A percentile compares a stretch with the other conserved stretches of the same genome.
These are phyloP conservation scores for Lasiommata megera DNA, from an alignment of 2,888 invertebrate genomes.

Conservation along the genomic window DNA sequence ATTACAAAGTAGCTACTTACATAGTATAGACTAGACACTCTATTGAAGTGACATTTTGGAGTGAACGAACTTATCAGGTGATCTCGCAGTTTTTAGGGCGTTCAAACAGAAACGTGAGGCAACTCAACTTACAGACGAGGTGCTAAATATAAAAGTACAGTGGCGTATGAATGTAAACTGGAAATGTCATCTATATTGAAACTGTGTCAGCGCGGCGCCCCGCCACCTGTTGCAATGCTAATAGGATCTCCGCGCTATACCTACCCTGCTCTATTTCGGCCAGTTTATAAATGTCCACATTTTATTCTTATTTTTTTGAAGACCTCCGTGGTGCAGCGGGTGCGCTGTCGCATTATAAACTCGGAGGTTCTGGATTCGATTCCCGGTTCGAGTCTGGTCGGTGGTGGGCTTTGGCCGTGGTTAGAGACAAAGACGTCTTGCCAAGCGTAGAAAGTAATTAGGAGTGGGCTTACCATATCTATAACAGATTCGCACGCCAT, in stretches of 20 bases:
- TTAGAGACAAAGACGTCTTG: too few species aligned
- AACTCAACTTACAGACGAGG: slow-evolving; percentile 21
- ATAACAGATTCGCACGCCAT: too few species aligned
- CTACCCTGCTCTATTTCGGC: not conserved
- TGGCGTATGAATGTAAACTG: slow-evolving; percentile 25
- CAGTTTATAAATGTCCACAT: not conserved
- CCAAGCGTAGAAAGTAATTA: too few species aligned
- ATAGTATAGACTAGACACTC: too few species aligned
- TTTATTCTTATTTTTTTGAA: too few species aligned
- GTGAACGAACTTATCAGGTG: not conserved
- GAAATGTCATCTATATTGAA: slow-evolving; percentile 28
- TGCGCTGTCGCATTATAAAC: too few species aligned
- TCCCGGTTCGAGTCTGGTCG: too few species aligned
- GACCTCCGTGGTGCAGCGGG: too few species aligned
- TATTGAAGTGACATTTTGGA: not conserved
- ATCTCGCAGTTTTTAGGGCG: not conserved
- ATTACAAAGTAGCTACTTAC: too few species aligned
- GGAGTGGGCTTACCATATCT: too few species aligned
- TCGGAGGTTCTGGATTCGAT: too few species aligned
- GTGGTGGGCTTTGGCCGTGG: too few species aligned
- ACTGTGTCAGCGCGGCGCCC: slow-evolving; percentile 8
- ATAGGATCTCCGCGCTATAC: not conserved
- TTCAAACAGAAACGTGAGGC: slow-evolving; percentile 6
- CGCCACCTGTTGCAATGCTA: slow-evolving; percentile 7
- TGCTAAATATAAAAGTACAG: slow-evolving; percentile 31